phyloP scores from a whole-genome alignment of 2,797 vertebrate genomes.

The Diceros bicornis region DNA sequence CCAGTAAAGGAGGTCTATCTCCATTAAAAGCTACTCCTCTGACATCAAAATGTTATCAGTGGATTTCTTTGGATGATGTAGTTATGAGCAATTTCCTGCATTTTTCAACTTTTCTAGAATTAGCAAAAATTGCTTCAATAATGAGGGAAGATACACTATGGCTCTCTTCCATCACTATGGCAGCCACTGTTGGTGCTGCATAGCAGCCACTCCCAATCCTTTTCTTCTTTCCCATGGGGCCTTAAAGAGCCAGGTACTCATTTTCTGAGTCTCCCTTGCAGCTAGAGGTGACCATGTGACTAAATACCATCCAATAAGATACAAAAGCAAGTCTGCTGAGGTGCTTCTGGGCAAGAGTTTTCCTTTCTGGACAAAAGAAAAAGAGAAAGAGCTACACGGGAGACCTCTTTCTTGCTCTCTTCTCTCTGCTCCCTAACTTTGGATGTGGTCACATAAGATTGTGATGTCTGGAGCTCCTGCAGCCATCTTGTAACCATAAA shows the following conservation, averaged over 20 bases:
- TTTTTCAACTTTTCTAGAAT: not conserved
- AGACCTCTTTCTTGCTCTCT: not conserved
- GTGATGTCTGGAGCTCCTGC: not conserved
- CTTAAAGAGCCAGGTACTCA: not conserved
- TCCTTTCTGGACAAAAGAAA: not conserved
- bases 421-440: not conserved
- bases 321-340: not conserved
- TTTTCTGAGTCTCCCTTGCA: not conserved
- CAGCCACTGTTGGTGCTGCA: not conserved
- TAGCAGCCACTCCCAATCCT: not conserved
- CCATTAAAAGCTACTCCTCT: not conserved
- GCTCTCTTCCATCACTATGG: not conserved
- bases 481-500: not conserved
- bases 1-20: not conserved
- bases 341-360: not conserved
- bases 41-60: not conserved
- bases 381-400: too few species aligned
- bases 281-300: not conserved
- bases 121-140: not conserved
- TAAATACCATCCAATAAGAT: not conserved
- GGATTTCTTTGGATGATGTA: not conserved
- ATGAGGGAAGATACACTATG: not conserved
- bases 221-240: not conserved
- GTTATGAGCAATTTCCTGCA: not conserved
- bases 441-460: too few species aligned